Conservation (phyloP, 1,140 invertebrate species). For the Trinorchestia longiramus region DNA sequence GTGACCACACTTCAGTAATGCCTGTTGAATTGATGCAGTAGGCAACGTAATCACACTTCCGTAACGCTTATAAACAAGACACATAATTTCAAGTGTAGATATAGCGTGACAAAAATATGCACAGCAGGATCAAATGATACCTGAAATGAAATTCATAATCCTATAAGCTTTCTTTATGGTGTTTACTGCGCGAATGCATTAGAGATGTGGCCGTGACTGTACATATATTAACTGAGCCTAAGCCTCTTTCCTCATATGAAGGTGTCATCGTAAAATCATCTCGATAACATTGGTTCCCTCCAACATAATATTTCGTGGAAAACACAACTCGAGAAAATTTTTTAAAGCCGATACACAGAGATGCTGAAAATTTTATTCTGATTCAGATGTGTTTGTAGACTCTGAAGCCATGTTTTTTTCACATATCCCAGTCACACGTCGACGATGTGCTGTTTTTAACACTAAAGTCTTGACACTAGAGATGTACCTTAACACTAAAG, state of each 20-base stretch:
- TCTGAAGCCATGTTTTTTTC: neutral
- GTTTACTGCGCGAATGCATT: neutral
- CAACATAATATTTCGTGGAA: neutral
- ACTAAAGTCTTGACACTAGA: too few species aligned
- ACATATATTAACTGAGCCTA: neutral
- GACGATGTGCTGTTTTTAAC: too few species aligned
- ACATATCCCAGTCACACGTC: neutral
- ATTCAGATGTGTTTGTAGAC: neutral
- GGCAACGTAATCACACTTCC: too few species aligned
- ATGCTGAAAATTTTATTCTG: neutral
- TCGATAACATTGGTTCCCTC: neutral
- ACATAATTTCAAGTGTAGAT: neutral
- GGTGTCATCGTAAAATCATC: neutral
- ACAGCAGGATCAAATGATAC: too few species aligned
- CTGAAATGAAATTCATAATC: too few species aligned
- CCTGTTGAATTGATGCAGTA: too few species aligned
- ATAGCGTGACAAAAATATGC: too few species aligned
- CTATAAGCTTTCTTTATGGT: too few species aligned
- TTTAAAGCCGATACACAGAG: neutral
- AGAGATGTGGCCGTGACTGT: neutral
- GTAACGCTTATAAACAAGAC: neutral
- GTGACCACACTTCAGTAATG: too few species aligned
- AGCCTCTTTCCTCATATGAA: neutral
- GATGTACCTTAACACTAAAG: too few species aligned
- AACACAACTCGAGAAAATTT: neutral